Percentiles rank a stretch among this genome's conserved stretches.
These are phyloP conservation scores for Glaucomys volans DNA, from an alignment of 2,113 vertebrate genomes.

Conservation along the genomic window DNA sequence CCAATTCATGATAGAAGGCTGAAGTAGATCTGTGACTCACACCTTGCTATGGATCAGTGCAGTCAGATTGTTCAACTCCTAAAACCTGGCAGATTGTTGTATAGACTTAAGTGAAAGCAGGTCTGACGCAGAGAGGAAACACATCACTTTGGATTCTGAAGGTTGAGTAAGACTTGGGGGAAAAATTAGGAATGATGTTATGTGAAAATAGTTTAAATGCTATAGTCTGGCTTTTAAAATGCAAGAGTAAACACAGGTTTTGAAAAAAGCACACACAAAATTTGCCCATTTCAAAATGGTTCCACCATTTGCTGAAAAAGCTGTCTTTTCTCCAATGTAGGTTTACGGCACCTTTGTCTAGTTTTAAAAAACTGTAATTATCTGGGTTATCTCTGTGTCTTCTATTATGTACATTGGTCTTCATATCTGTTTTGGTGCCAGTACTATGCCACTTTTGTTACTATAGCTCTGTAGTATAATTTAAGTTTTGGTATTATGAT, in stretches of 20 bases:
- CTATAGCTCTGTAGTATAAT: no score
- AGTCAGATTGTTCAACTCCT: neutral
- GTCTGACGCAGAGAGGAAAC: neutral
- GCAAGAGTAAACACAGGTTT: neutral
- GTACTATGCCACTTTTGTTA: no score
- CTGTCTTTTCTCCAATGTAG: no score
- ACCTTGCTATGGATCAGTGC: neutral
- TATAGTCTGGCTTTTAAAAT: neutral
- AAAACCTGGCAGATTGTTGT: neutral
- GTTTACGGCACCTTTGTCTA: no score
- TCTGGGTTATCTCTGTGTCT: no score
- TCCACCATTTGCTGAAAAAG: neutral
- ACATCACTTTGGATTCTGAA: neutral
- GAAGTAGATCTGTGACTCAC: neutral
- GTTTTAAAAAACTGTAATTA: no score
- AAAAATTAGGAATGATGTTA: neutral
- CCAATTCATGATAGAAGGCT: neutral
- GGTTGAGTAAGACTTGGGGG: neutral
- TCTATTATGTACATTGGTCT: no score
- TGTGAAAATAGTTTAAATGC: neutral
- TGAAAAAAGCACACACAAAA: neutral
- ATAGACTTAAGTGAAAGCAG: neutral
- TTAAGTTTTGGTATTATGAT: no score
- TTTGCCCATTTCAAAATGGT: neutral
- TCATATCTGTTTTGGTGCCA: no score